A percentile compares a stretch with the other conserved stretches of the same genome.
Evolutionary conservation across 2,113 vertebrate genomes (phyloP).

Genomic region (Redunca redunca): DNA sequence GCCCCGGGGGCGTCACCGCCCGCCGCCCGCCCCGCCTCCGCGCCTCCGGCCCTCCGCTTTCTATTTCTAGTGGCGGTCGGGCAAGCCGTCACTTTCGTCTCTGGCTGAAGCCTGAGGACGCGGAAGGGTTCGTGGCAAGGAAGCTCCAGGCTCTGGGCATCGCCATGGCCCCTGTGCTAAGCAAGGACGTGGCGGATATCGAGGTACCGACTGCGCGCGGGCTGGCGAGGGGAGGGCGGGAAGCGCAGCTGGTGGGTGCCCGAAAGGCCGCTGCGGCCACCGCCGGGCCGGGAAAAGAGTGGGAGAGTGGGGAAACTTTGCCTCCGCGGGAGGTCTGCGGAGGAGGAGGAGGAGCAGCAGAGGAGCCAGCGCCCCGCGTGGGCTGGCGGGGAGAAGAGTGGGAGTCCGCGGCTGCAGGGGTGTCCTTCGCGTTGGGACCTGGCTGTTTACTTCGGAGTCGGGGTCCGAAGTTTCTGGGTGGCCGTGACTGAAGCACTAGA

Average conservation of each 20-base stretch:
- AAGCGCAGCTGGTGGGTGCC: background rate
- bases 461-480: background rate
- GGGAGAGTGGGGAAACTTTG: constrained; percentile 25
- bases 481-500: background rate
- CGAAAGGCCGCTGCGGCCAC: background rate
- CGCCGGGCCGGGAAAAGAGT: background rate
- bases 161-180: constrained; percentile 83
- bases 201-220: constrained; percentile 80
- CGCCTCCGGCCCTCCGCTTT: background rate
- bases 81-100: background rate
- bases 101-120: background rate
- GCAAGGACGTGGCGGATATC: constrained; percentile 86
- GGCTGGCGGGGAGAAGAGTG: background rate
- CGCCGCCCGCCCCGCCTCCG: background rate
- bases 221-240: background rate
- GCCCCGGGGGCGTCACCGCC: constrained; percentile 44
- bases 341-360: too few species aligned
- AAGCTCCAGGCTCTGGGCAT: background rate
- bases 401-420: background rate
- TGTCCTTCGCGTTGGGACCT: background rate
- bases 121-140: background rate
- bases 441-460: background rate
- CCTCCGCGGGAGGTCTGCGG: background rate
- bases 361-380: background rate
- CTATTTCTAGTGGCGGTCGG: background rate